Base-by-base conservation (phyloP, 53 echinoderm and acorn worm genomes). In the Mesocentrotus franciscanus region DNA sequence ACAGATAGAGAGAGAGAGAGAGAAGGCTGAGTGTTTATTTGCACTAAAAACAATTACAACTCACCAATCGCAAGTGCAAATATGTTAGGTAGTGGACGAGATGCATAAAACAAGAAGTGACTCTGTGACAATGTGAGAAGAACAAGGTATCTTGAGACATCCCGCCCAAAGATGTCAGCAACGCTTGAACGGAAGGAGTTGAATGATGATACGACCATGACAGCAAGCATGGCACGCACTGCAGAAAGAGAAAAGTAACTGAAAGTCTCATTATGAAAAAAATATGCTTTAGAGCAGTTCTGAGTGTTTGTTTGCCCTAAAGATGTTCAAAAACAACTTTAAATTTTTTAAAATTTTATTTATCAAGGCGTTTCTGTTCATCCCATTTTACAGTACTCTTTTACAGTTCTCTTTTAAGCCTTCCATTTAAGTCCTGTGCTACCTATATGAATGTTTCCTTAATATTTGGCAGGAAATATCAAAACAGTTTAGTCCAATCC, bases 11-110 rank as follows among this genome's bases (percentile, higher is more conserved):
- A 75, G 11, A 76, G 2, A 12, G 29, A 32, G 5, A 30, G 4
- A 32, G n/a, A 32, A 79, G 14, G 39, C 39, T 39, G 39, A 3
- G 39, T 39, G 39, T 39, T 1, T 1, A 3, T 1, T 39, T 1
- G 1, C 39, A 1, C 3, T 39, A 61, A 64, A 5, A 7, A 78
- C 16, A 78, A 78, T 15, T 24, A 33, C 22, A 22, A 96, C 97
- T 97, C 75, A 99, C 99, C 99, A 14, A 98, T 20, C 27, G 95
- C 96, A 32, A 99, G 95, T 30, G 99, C 99, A 96, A 99, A 99
- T 60, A 97, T 94, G 78, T 98, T 99, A 36, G 99, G 98, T 85
- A 99, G 93, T 30, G 99, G 97, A 58, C 99, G 95, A 13, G 98
- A 97, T 18, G 95, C 66, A 89, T 99, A 98, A 93, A 98, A 99